These are phyloP conservation scores for Wasmannia auropunctata DNA, from an alignment of 1,140 invertebrate species.

Conservation along the genomic window DNA sequence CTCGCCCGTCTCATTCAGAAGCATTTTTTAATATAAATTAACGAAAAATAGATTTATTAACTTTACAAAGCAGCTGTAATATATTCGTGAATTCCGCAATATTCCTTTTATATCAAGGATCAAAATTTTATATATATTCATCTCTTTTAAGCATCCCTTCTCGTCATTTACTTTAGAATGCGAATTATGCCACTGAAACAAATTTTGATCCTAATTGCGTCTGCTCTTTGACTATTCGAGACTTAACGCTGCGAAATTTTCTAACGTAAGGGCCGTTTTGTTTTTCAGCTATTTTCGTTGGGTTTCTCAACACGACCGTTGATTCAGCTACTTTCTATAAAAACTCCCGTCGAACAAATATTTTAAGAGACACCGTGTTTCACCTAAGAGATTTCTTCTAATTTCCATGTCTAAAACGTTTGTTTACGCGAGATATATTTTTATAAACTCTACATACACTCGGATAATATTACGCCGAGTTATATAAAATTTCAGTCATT, in stretches of 20 bases:
- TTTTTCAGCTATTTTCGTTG: neutral
- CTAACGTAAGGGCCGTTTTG: neutral
- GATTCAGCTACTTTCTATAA: neutral
- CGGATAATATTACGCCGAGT: neutral
- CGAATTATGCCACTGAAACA: neutral
- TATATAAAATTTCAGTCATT: neutral
- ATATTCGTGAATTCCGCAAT: neutral
- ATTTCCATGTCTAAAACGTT: neutral
- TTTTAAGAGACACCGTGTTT: constrained; percentile 20
- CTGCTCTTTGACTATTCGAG: neutral
- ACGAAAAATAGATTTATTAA: neutral
- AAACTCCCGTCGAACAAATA: constrained; percentile 11
- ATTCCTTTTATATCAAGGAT: neutral
- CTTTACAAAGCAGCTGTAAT: neutral
- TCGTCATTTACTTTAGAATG: neutral
- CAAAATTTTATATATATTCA: neutral
- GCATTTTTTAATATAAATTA: neutral
- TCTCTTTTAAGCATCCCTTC: neutral
- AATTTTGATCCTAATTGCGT: neutral
- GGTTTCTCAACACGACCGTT: neutral
- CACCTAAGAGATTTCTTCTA: neutral
- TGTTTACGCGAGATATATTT: neutral
- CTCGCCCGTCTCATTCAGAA: neutral
- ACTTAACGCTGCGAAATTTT: neutral
- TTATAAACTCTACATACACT: neutral